phyloP scores from a whole-genome alignment of 1,140 invertebrate species.

The Pteromalus puparum region DNA sequence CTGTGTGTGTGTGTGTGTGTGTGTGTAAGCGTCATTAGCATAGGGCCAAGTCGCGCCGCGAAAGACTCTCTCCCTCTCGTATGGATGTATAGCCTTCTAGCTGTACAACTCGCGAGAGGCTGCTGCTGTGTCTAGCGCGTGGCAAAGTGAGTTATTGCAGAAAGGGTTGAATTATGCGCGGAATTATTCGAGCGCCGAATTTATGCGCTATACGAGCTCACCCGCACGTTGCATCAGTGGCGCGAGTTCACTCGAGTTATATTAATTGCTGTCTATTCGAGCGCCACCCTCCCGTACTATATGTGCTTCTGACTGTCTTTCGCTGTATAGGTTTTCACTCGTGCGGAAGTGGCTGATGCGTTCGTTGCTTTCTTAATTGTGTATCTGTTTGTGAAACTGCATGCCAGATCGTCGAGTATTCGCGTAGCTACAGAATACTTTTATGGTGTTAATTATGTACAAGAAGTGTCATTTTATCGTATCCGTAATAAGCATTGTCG shows the following conservation, averaged over 20 bases:
- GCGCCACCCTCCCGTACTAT: not conserved
- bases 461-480: too few relatives aligned
- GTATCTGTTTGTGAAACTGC: too few relatives aligned
- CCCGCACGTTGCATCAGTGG: slow-evolving; percentile 20
- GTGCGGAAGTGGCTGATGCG: slow-evolving; percentile 33
- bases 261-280: slow-evolving; percentile 65
- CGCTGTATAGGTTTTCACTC: too few relatives aligned
- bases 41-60: slow-evolving; percentile 54
- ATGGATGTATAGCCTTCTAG: too few relatives aligned
- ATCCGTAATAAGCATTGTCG: too few relatives aligned
- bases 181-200: slow-evolving; percentile 70
- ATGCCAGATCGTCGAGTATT: too few relatives aligned
- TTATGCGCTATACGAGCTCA: slow-evolving; percentile 57
- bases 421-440: not conserved
- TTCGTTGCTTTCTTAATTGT: slow-evolving; percentile 43
- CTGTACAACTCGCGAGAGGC: not conserved
- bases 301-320: not conserved
- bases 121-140: slow-evolving; percentile 37
- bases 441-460: too few relatives aligned
- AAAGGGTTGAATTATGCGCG: slow-evolving; percentile 69
- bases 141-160: slow-evolving; percentile 59
- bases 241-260: slow-evolving; percentile 61
- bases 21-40: slow-evolving; percentile 58
- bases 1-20: too few relatives aligned
- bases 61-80: slow-evolving; percentile 36